phyloP scores from a whole-genome alignment of 2,888 invertebrate genomes.

The Hirtodrosophila trivittata region DNA sequence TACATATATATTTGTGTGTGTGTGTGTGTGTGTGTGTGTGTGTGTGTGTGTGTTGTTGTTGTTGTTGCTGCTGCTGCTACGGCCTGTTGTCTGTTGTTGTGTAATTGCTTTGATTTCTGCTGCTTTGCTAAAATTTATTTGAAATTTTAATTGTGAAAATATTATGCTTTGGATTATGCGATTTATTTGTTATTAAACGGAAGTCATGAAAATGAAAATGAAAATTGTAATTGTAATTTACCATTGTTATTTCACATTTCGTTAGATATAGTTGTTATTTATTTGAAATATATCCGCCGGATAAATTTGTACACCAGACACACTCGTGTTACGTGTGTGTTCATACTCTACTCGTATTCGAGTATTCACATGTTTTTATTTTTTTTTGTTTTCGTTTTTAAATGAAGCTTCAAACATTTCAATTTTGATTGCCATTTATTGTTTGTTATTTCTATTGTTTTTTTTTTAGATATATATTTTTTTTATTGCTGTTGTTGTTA shows the following conservation, averaged over 20 bases:
- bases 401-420: slow-evolving; percentile 76
- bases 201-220: slow-evolving; percentile 69
- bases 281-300: slow-evolving; percentile 76
- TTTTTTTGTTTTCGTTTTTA: slow-evolving; percentile 30
- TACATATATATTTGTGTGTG: slow-evolving; percentile 14
- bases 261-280: slow-evolving; percentile 60
- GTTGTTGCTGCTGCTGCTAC: slow-evolving; percentile 16
- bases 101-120: slow-evolving; percentile 72
- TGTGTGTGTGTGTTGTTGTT: slow-evolving; percentile 19
- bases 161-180: slow-evolving; percentile 79
- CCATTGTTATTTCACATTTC: slow-evolving; percentile 52
- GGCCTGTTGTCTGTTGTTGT: slow-evolving; percentile 31
- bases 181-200: slow-evolving; percentile 80
- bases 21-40: slow-evolving; percentile 13
- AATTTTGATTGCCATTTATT: slow-evolving; percentile 59
- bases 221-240: slow-evolving; percentile 63
- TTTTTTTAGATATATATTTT: slow-evolving; percentile 29
- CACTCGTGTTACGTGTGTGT: not conserved
- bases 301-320: slow-evolving; percentile 57
- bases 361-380: slow-evolving; percentile 5
- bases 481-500: slow-evolving; percentile 37
- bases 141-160: slow-evolving; percentile 80
- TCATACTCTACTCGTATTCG: slow-evolving; percentile 27
- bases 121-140: slow-evolving; percentile 77
- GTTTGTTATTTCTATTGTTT: slow-evolving; percentile 53